Percentiles rank a stretch among this genome's conserved stretches.
These are phyloP conservation scores for Xestia c-nigrum DNA, from an alignment of 2,888 invertebrate species.

Conservation along the genomic window DNA sequence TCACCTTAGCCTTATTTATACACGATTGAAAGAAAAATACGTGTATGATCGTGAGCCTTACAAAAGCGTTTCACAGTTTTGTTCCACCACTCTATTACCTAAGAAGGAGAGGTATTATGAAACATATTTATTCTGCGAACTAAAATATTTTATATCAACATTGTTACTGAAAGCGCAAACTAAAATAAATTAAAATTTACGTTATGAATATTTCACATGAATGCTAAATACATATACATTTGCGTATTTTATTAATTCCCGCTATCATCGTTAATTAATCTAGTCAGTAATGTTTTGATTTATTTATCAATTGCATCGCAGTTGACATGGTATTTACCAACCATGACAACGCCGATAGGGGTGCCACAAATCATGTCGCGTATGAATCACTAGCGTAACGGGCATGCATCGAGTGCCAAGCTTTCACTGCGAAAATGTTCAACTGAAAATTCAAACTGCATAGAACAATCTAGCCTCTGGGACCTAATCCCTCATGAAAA, in stretches of 20 bases:
- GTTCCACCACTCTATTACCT: constrained; percentile 27
- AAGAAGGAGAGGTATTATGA: constrained; percentile 15
- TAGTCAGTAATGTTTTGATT: constrained; percentile 44
- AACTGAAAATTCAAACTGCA: constrained; percentile 52
- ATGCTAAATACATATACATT: constrained; percentile 28
- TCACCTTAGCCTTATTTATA: constrained; percentile 85
- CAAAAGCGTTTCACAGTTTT: constrained; percentile 64
- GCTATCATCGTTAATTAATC: constrained; percentile 45
- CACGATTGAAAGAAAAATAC: constrained; percentile 83
- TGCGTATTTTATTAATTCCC: constrained; percentile 26
- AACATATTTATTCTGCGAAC: constrained; percentile 10
- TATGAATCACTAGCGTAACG: constrained; percentile 53
- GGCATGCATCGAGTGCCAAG: constrained; percentile 53
- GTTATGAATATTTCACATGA: constrained; percentile 13
- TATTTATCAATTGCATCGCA: constrained; percentile 54
- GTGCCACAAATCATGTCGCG: constrained; percentile 58
- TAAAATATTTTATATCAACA: constrained; percentile 21
- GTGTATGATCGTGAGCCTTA: constrained; percentile 75
- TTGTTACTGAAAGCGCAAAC: constrained; percentile 20
- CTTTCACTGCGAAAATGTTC: constrained; percentile 58
- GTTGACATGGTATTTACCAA: constrained; percentile 56
- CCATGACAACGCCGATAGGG: constrained; percentile 55
- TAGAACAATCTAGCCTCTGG: constrained; percentile 38
- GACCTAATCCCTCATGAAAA: constrained; percentile 20
- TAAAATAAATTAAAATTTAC: constrained; percentile 34